These are phyloP conservation scores for Spilosoma lubricipeda DNA, from an alignment of 2,888 invertebrate genomes.

Conservation along the genomic window DNA sequence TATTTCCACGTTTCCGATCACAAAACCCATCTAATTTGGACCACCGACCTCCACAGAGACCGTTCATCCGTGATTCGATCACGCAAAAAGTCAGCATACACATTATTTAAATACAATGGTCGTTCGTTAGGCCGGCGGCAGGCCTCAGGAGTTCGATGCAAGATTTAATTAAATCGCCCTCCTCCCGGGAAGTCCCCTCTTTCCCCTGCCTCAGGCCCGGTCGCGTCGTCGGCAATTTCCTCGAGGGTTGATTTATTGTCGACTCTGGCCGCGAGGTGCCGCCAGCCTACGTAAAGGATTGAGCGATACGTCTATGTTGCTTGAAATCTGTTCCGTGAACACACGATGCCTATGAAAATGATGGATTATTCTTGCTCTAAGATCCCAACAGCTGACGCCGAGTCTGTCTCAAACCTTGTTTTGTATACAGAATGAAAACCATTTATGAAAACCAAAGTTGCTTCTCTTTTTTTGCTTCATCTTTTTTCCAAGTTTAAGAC, in stretches of 20 bases:
- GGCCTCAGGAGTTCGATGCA: slow-evolving; percentile 87
- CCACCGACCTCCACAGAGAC: slow-evolving; percentile 47
- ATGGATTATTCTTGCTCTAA: slow-evolving; percentile 17
- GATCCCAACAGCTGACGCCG: slow-evolving; percentile 17
- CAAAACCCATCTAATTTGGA: slow-evolving; percentile 55
- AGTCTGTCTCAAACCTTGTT: not conserved
- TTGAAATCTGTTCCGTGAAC: slow-evolving; percentile 53
- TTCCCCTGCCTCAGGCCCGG: slow-evolving; percentile 48
- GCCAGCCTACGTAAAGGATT: slow-evolving; percentile 78
- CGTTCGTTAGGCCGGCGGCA: slow-evolving; percentile 82
- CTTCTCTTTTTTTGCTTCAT: not conserved
- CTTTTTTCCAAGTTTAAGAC: not conserved
- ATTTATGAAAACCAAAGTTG: not conserved
- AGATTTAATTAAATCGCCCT: slow-evolving; percentile 87
- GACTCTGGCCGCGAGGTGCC: slow-evolving; percentile 74
- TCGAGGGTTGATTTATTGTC: slow-evolving; percentile 86
- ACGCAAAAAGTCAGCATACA: slow-evolving; percentile 80
- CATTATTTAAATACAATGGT: slow-evolving; percentile 86
- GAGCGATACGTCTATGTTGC: slow-evolving; percentile 63
- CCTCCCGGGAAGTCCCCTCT: slow-evolving; percentile 48
- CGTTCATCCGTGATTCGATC: slow-evolving; percentile 61
- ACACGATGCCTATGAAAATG: slow-evolving; percentile 33
- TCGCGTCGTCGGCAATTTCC: slow-evolving; percentile 81
- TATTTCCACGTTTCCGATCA: slow-evolving; percentile 40
- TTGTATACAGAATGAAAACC: not conserved